Evolutionary conservation across 1,140 invertebrate genomes (phyloP).

Genomic region (Babylonia areolata): DNA sequence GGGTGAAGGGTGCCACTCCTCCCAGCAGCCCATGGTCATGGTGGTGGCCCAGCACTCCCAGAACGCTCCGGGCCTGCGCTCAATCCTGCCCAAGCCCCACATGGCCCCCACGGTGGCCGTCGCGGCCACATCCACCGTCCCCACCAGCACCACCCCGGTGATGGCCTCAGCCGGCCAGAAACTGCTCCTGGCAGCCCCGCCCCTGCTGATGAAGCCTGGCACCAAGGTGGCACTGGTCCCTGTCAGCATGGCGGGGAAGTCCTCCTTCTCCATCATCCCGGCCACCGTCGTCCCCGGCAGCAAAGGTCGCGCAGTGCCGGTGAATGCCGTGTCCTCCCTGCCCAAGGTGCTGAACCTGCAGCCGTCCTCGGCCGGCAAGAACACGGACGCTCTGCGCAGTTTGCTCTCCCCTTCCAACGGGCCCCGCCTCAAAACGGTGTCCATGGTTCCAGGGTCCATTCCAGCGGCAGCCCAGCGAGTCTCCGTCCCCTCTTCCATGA

Average conservation of each 20-base stretch:
- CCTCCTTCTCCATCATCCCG: neutral
- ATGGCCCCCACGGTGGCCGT: neutral
- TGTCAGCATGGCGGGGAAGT: neutral
- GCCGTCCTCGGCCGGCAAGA: neutral
- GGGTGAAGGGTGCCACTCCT: neutral
- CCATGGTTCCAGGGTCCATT: neutral
- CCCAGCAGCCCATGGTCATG: conserved; percentile 43
- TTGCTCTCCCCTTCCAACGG: conserved; percentile 35
- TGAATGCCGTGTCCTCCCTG: too few species aligned
- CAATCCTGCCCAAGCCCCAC: conserved; percentile 37
- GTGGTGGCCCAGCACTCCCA: conserved; percentile 43
- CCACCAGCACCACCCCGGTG: neutral
- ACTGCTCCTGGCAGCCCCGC: conserved; percentile 34
- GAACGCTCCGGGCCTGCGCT: conserved; percentile 40
- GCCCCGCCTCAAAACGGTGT: neutral
- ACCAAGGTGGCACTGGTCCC: conserved; percentile 30
- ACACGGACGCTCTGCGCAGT: conserved; percentile 41
- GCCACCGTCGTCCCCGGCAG: neutral
- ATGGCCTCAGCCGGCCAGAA: conserved; percentile 13
- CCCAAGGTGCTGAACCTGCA: conserved; percentile 10
- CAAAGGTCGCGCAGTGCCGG: neutral
- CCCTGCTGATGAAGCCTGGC: conserved; percentile 35
- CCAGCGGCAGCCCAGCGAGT: conserved; percentile 18
- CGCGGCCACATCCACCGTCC: neutral
- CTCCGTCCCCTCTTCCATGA: conserved; percentile 1